A percentile compares a stretch with the other conserved stretches of the same genome.
These are phyloP conservation scores for Sciaenops ocellatus DNA, from an alignment of 2,797 vertebrate species.

Conservation along the genomic window DNA sequence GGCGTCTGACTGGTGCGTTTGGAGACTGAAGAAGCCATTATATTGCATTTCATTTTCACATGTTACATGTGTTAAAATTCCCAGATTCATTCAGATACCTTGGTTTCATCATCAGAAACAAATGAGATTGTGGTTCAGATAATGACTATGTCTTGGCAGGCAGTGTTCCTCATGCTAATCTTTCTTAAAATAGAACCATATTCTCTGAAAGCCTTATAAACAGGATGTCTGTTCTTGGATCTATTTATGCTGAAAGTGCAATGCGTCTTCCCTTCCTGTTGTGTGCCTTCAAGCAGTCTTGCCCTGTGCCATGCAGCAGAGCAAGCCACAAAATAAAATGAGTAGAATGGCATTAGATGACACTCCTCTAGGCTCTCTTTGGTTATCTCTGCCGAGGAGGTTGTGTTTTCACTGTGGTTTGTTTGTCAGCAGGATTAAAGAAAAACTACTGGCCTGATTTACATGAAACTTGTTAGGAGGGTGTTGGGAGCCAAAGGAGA, in stretches of 20 bases:
- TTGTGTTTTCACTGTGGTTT: no score
- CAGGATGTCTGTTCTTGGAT: conserved; percentile 49
- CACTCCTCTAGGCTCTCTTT: conserved; percentile 13
- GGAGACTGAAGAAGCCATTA: neutral
- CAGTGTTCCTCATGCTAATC: conserved; percentile 7
- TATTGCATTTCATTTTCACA: neutral
- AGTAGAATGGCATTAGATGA: conserved; percentile 21
- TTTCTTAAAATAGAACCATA: conserved; percentile 34
- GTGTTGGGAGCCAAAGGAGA: no score
- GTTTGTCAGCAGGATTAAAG: no score
- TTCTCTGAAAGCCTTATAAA: conserved; percentile 29
- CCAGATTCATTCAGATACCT: conserved; percentile 1
- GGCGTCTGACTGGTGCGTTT: conserved; percentile 2
- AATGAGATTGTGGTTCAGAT: conserved; percentile 16
- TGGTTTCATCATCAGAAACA: conserved; percentile 23
- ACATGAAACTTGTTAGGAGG: no score
- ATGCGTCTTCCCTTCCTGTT: conserved; percentile 23
- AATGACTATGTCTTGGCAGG: neutral
- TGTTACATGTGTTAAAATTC: neutral
- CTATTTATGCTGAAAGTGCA: conserved; percentile 53
- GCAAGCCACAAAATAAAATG: conserved; percentile 20
- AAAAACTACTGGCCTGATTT: no score
- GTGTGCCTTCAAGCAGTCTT: conserved; percentile 19
- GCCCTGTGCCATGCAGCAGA: conserved; percentile 11
- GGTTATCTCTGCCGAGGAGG: neutral